These are phyloP conservation scores for Balearica regulorum DNA, from an alignment of 2,797 vertebrate species.

Conservation along the genomic window DNA sequence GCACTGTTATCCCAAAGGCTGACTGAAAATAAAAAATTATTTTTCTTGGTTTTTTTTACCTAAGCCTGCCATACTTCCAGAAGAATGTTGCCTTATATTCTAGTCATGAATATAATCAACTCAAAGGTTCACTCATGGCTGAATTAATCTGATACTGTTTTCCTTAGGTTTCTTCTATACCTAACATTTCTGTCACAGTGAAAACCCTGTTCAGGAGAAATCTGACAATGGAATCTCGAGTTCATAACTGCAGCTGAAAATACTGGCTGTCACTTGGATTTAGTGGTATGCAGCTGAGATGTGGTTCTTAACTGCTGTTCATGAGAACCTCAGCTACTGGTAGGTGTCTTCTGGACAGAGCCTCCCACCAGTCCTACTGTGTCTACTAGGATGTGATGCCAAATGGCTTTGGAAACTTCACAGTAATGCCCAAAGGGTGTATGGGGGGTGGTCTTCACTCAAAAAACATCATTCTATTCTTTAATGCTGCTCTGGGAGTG, in stretches of 20 bases:
- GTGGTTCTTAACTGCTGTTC: not conserved
- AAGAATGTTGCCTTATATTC: not conserved
- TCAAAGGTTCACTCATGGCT: not conserved
- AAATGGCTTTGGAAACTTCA: not conserved
- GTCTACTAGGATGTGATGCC: not conserved
- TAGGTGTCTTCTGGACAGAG: not conserved
- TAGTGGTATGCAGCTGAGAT: not conserved
- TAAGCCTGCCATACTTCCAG: not conserved
- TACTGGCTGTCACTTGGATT: not conserved
- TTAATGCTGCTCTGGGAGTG: not conserved
- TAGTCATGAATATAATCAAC: not conserved
- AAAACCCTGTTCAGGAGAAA: not conserved
- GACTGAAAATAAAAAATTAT: not conserved
- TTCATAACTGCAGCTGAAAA: not conserved
- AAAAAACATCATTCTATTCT: not conserved
- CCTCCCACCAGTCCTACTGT: not conserved
- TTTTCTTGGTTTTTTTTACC: not conserved
- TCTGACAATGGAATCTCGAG: not conserved
- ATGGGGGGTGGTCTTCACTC: not conserved
- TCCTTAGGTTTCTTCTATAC: not conserved
- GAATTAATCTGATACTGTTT: not conserved
- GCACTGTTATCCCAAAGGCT: not conserved
- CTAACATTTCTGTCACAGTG: not conserved
- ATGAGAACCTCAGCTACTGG: not conserved
- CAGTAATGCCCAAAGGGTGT: accelerated